phyloP scores from a whole-genome alignment of 2,888 invertebrate genomes.

The Sericinus montela region DNA sequence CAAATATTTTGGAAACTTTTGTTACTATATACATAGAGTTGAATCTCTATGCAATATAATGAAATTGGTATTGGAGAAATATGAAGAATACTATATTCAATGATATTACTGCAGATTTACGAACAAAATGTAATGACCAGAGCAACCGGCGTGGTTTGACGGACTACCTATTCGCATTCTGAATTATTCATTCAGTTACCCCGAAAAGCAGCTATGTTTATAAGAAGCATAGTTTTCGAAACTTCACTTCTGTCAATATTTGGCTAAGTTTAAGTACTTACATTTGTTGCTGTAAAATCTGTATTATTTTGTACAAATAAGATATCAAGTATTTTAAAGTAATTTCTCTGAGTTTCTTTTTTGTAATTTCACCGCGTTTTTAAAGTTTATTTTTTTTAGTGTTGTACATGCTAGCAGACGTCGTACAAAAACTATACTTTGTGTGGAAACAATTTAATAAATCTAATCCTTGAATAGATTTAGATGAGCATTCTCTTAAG shows the following conservation, averaged over 20 bases:
- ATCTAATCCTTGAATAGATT: constrained; percentile 57
- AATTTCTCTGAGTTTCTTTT: too few species aligned
- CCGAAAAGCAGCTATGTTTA: constrained; percentile 71
- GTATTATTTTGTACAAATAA: not conserved
- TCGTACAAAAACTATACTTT: too few species aligned
- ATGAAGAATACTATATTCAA: constrained; percentile 57
- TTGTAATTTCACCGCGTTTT: not conserved
- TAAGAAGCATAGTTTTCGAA: constrained; percentile 62
- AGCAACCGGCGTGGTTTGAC: constrained; percentile 51
- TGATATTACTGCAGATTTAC: constrained; percentile 63
- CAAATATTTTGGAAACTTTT: constrained; percentile 7
- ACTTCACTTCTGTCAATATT: constrained; percentile 41
- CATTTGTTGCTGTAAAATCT: not conserved
- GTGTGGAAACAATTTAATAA: constrained; percentile 17
- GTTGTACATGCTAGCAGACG: too few species aligned
- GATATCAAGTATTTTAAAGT: too few species aligned
- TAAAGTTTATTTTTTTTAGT: too few species aligned
- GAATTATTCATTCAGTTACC: constrained; percentile 70
- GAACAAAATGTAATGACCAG: constrained; percentile 59
- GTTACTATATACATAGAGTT: constrained; percentile 15
- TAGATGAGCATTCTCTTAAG: constrained; percentile 56
- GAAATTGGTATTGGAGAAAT: constrained; percentile 42
- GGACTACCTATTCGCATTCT: constrained; percentile 69
- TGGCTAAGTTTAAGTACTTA: constrained; percentile 12
- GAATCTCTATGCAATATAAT: constrained; percentile 26